Percentiles rank a stretch among this genome's conserved stretches.
phyloP scores from a whole-genome alignment of 35 echinoderm and acorn worm genomes.

The Holothuria glaberrima region DNA sequence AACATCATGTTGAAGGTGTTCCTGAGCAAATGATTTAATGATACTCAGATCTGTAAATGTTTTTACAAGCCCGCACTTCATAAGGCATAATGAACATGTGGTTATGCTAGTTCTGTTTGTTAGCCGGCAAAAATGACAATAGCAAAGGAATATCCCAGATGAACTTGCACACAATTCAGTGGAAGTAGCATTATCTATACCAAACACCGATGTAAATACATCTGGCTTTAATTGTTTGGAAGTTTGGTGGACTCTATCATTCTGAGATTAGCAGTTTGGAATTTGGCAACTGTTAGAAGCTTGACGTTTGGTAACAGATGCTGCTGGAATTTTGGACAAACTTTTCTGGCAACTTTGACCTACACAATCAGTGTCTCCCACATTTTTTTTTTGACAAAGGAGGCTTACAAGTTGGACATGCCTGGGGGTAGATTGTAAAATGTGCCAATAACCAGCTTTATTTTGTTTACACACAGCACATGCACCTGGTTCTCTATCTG shows the following conservation, averaged over 20 bases:
- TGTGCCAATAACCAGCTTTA: too few relatives aligned
- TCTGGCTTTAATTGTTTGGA: neutral
- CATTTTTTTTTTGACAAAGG: too few relatives aligned
- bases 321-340: neutral
- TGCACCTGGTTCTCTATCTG: too few relatives aligned
- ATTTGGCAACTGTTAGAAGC: conserved; percentile 20
- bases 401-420: too few relatives aligned
- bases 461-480: too few relatives aligned
- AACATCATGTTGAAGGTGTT: neutral
- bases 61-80: neutral
- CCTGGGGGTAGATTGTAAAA: too few relatives aligned
- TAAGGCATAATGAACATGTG: neutral
- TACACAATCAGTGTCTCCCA: too few relatives aligned
- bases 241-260: conserved; percentile 17
- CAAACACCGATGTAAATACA: neutral
- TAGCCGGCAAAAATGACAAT: conserved; percentile 6
- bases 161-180: neutral
- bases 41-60: neutral
- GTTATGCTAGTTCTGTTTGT: neutral
- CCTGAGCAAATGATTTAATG: neutral
- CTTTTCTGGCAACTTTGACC: neutral
- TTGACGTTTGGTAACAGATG: neutral
- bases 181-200: neutral
- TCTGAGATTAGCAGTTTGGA: neutral
- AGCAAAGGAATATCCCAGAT: conserved; percentile 16